phyloP scores from a whole-genome alignment of 2,888 invertebrate species.

The Rhagophthalmus giganteus region DNA sequence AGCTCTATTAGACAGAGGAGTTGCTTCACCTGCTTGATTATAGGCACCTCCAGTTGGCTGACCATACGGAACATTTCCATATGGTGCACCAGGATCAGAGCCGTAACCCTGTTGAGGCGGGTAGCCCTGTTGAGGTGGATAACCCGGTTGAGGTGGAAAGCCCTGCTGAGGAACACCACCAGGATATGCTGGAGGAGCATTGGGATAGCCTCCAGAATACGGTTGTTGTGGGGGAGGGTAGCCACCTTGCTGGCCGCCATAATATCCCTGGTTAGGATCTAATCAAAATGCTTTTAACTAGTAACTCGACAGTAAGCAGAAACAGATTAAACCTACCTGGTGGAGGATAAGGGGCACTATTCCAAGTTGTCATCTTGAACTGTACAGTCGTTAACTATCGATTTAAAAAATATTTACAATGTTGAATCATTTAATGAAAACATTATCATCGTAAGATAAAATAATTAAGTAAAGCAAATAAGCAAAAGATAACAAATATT shows the following conservation, averaged over 20 bases:
- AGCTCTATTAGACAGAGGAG: constrained; percentile 45
- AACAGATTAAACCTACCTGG: constrained; percentile 29
- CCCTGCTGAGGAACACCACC: constrained; percentile 40
- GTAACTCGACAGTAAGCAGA: constrained; percentile 17
- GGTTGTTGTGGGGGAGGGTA: constrained; percentile 36
- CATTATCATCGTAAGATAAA: too few relatives aligned
- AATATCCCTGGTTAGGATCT: constrained; percentile 48
- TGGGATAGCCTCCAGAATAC: constrained; percentile 48
- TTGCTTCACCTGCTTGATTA: constrained; percentile 50
- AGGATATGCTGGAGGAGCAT: constrained; percentile 47
- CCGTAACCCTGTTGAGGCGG: too few relatives aligned
- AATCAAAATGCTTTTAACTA: too few relatives aligned
- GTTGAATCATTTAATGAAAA: too few relatives aligned
- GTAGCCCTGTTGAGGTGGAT: too few relatives aligned
- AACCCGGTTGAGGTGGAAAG: constrained; percentile 10
- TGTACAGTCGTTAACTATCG: too few relatives aligned
- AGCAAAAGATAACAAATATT: too few relatives aligned
- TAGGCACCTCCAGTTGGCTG: constrained; percentile 39
- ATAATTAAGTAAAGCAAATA: too few relatives aligned
- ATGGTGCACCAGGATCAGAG: too few relatives aligned
- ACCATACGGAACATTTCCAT: constrained; percentile 40
- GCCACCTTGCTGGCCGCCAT: constrained; percentile 44
- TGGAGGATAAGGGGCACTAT: constrained; percentile 40
- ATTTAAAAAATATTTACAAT: too few relatives aligned
- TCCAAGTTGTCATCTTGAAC: constrained; percentile 39